Percentiles rank a stretch among this genome's conserved stretches.
Conservation (phyloP, 2,888 invertebrate species). For the Xylophagus ater region DNA sequence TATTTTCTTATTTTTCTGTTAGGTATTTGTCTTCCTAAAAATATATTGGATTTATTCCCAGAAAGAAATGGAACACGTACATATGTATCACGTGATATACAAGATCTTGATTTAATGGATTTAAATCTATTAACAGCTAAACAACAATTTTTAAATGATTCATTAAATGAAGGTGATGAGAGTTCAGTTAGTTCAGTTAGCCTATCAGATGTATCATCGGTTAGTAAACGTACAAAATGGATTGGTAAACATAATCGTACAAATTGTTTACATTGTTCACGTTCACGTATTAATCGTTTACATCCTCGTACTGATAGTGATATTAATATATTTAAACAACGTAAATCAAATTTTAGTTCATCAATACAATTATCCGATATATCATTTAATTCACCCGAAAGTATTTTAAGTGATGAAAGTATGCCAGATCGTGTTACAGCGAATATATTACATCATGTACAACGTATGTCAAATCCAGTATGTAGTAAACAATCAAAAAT, state of each 20-base stretch:
- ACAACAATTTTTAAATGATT: conserved; percentile 34
- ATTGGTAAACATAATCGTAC: conserved; percentile 33
- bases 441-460: conserved; percentile 55
- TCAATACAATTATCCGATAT: conserved; percentile 30
- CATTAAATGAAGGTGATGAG: conserved; percentile 35
- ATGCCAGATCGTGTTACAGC: conserved; percentile 34
- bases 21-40: conserved; percentile 39
- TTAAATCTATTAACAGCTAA: conserved; percentile 30
- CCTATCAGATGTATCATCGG: conserved; percentile 38
- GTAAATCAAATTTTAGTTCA: conserved; percentile 22
- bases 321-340: conserved; percentile 19
- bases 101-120: conserved; percentile 34
- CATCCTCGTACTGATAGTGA: conserved; percentile 23
- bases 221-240: conserved; percentile 35
- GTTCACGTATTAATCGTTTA: conserved; percentile 28
- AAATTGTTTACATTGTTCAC: conserved; percentile 34
- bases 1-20: conserved; percentile 3
- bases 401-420: conserved; percentile 36
- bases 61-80: conserved; percentile 31
- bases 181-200: conserved; percentile 39
- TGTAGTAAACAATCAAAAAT: conserved; percentile 72
- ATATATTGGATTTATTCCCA: conserved; percentile 36
- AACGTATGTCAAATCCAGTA: conserved; percentile 67
- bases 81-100: conserved; percentile 37
- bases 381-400: conserved; percentile 38